phyloP scores from a whole-genome alignment of 2,888 invertebrate genomes.

The Arctia plantaginis region DNA sequence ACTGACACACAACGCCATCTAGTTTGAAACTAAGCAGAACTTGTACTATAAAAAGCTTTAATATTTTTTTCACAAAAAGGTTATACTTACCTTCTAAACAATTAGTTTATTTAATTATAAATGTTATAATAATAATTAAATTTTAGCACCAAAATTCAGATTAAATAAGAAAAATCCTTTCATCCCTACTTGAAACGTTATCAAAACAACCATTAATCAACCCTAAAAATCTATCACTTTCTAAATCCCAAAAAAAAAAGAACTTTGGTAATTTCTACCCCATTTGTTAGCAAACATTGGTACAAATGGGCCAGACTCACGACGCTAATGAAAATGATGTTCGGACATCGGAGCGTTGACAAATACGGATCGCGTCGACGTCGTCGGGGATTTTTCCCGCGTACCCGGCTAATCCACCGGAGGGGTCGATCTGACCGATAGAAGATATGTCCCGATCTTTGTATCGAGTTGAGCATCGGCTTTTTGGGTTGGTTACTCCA shows the following conservation, averaged over 20 bases:
- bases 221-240: conserved; percentile 15
- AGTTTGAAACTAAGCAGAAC: no score
- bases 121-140: no score
- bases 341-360: conserved; percentile 64
- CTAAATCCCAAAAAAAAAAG: conserved; percentile 11
- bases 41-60: no score
- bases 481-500: conserved; percentile 43
- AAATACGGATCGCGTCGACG: conserved; percentile 65
- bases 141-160: neutral
- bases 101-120: no score
- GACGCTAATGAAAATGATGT: conserved; percentile 76
- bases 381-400: conserved; percentile 63
- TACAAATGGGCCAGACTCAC: conserved; percentile 71
- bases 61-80: no score
- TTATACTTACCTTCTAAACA: no score
- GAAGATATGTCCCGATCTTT: conserved; percentile 55
- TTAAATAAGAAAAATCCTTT: neutral
- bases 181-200: neutral
- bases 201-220: conserved; percentile 14
- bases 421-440: conserved; percentile 56
- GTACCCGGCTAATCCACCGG: conserved; percentile 53
- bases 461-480: conserved; percentile 31
- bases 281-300: conserved; percentile 67
- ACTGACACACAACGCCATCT: no score
- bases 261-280: conserved; percentile 40